Percentiles rank a stretch among this genome's conserved stretches.
phyloP scores from a whole-genome alignment of 2,888 invertebrate species.

The Xestia rhomboidea region DNA sequence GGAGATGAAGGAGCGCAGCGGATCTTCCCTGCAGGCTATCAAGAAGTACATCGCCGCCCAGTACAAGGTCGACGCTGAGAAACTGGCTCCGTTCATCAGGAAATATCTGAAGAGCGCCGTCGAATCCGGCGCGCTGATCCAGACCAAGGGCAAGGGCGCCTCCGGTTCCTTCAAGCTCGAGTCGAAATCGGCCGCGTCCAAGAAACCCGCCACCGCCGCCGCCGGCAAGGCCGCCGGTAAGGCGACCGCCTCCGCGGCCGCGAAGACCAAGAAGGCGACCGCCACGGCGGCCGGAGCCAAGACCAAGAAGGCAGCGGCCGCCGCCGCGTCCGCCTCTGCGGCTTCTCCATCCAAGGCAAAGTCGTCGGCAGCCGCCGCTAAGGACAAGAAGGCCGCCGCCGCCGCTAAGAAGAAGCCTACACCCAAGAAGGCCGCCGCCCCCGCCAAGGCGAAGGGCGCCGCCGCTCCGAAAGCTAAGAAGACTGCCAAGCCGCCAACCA shows the following conservation, averaged over 20 bases:
- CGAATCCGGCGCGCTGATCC: slow-evolving; percentile 87
- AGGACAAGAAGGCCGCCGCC: slow-evolving; percentile 71
- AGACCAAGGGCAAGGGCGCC: slow-evolving; percentile 90
- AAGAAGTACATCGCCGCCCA: slow-evolving; percentile 92
- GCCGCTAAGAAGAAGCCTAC: slow-evolving; percentile 71
- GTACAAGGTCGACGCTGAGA: slow-evolving; percentile 91
- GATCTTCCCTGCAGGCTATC: slow-evolving; percentile 91
- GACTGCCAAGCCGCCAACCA: slow-evolving; percentile 74
- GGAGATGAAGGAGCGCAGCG: slow-evolving; percentile 89
- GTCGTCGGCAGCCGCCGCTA: slow-evolving; percentile 56
- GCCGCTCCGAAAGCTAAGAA: slow-evolving; percentile 74
- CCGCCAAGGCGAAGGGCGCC: slow-evolving; percentile 63
- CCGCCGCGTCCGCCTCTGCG: slow-evolving; percentile 51
- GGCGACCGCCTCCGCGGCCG: slow-evolving; percentile 22
- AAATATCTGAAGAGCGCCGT: slow-evolving; percentile 86
- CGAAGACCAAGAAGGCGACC: slow-evolving; percentile 40
- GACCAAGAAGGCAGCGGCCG: slow-evolving; percentile 34
- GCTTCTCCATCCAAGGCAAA: slow-evolving; percentile 59
- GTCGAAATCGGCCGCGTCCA: slow-evolving; percentile 67
- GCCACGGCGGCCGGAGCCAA: slow-evolving; percentile 64
- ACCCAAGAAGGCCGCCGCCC: slow-evolving; percentile 67
- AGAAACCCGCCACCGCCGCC: slow-evolving; percentile 33
- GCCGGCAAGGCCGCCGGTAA: slow-evolving; percentile 13
- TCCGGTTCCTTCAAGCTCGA: slow-evolving; percentile 85
- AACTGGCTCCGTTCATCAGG: slow-evolving; percentile 90